These are phyloP conservation scores for Sebastes flavidus DNA, from an alignment of 2,797 vertebrate species.

Conservation along the genomic window DNA sequence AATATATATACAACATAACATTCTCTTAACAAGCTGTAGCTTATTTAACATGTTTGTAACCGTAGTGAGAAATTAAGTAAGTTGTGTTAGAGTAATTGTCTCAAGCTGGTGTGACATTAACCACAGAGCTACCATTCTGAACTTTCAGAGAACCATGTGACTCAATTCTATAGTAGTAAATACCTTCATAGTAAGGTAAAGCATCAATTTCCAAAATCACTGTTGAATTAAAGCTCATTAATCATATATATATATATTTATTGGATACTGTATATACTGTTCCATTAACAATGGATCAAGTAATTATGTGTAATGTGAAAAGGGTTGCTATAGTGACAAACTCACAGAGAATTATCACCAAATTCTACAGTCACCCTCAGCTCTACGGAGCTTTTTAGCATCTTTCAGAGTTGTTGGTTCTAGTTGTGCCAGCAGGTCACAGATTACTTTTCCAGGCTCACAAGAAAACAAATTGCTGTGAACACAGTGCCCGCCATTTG, in stretches of 20 bases:
- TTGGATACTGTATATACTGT: not conserved
- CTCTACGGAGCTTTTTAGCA: not conserved
- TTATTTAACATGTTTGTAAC: not conserved
- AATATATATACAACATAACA: not conserved
- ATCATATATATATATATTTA: too few species aligned
- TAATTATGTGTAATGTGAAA: not conserved
- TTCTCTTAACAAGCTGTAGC: not conserved
- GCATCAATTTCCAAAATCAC: not conserved
- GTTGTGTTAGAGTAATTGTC: too few species aligned
- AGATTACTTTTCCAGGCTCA: not conserved
- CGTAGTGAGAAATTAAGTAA: too few species aligned
- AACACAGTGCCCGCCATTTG: not conserved
- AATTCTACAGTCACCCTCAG: not conserved
- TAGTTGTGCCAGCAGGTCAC: slow-evolving; percentile 6
- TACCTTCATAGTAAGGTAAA: not conserved
- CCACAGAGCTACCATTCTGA: not conserved
- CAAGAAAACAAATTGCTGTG: slow-evolving; percentile 8
- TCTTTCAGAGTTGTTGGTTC: not conserved
- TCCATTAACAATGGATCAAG: not conserved
- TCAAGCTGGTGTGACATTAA: not conserved
- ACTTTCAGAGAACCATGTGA: not conserved
- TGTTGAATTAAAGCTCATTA: not conserved
- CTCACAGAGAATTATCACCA: not conserved
- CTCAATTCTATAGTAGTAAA: not conserved
- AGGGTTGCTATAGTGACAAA: not conserved